phyloP scores from a whole-genome alignment of 2,113 vertebrate species.

The Macquaria ambigua region DNA sequence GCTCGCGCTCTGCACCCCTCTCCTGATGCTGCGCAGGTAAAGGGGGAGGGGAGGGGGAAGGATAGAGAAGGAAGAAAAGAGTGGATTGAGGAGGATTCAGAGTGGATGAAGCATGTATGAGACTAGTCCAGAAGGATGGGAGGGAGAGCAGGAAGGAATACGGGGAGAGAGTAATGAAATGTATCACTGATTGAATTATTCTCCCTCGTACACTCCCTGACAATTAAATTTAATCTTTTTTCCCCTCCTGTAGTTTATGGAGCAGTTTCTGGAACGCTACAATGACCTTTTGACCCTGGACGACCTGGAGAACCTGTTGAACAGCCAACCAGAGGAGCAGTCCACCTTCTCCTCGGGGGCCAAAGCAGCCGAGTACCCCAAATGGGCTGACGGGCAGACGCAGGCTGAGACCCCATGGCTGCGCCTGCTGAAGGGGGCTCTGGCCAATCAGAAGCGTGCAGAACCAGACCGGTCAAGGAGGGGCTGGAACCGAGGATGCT shows the following conservation, averaged over 20 bases:
- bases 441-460: conserved; percentile 85
- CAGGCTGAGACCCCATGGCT: conserved; percentile 81
- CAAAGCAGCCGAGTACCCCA: conserved; percentile 79
- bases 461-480: conserved; percentile 83
- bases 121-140: conserved; percentile 4
- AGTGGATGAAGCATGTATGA: conserved; percentile 19
- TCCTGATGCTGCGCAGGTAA: conserved; percentile 83
- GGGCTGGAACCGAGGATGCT: conserved; percentile 88
- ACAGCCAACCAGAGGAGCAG: conserved; percentile 80
- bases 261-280: conserved; percentile 85
- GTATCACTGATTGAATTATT: conserved; percentile 71
- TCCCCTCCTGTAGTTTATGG: conserved; percentile 77
- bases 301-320: conserved; percentile 84
- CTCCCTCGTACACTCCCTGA: conserved; percentile 44
- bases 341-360: conserved; percentile 70
- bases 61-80: neutral
- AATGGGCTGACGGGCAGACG: conserved; percentile 79
- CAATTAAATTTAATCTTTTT: conserved; percentile 54
- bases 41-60: neutral
- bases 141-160: conserved; percentile 37
- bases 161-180: conserved; percentile 69
- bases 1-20: conserved; percentile 81
- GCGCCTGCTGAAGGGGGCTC: conserved; percentile 83
- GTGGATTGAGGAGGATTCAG: conserved; percentile 13
- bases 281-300: conserved; percentile 86